Percentiles rank a stretch among this genome's conserved stretches.
These are phyloP conservation scores for Uloborus diversus DNA, from an alignment of 1,140 invertebrate species.

Conservation along the genomic window DNA sequence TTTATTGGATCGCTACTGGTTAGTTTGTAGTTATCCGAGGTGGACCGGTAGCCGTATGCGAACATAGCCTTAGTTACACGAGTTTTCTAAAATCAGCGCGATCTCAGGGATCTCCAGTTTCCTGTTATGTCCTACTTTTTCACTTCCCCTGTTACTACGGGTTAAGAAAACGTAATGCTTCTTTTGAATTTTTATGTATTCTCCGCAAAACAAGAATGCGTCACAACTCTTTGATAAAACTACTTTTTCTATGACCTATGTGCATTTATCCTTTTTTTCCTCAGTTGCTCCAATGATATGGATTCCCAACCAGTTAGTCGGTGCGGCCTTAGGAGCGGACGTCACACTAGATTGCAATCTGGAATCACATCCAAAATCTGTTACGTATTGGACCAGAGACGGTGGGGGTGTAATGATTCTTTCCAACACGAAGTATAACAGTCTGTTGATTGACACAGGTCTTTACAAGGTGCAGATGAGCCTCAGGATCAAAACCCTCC, in stretches of 20 bases:
- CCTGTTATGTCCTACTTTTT: no score
- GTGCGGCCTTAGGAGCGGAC: constrained; percentile 64
- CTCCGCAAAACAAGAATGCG: no score
- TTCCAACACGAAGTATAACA: constrained; percentile 57
- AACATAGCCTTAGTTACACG: no score
- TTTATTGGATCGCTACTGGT: no score
- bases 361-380: constrained; percentile 61
- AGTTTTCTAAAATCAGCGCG: no score
- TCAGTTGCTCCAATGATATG: constrained; percentile 66
- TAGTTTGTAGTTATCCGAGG: no score
- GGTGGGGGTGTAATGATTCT: constrained; percentile 51
- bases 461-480: constrained; percentile 56
- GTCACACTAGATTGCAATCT: constrained; percentile 66
- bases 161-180: no score
- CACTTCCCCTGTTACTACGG: no score
- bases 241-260: neutral
- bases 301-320: constrained; percentile 67
- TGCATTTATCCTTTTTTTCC: neutral
- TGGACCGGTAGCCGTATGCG: no score
- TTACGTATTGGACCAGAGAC: constrained; percentile 59
- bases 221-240: no score
- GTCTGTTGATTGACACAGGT: constrained; percentile 10
- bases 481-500: constrained; percentile 51
- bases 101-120: no score
- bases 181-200: no score